Base-by-base conservation (phyloP, 2,113 vertebrate species). In the Leptocoma aspasia region DNA sequence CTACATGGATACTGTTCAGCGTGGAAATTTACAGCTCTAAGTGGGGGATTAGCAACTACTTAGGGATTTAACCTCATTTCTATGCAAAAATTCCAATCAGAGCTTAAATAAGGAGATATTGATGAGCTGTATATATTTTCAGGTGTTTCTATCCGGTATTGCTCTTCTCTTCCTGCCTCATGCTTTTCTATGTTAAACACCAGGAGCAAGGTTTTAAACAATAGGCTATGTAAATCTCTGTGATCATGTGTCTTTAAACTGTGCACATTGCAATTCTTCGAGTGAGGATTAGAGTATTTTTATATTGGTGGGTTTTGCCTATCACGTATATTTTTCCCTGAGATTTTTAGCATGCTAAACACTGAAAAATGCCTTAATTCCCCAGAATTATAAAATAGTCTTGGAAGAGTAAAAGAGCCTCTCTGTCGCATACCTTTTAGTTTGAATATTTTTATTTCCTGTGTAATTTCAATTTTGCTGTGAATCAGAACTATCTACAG, bases 381-480 rank as follows among this genome's bases (percentile, higher is more conserved):
- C 85, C 66, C 45, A 89, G 95, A 97, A 96, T 70, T 91, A 91
- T 72, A 83, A 94, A 97, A 86, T 42, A 89, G 76, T 80, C 65
- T 95, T 65, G 42, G 61, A 96, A 93, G 85, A 47, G 78, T 94
- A 81, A 95, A 95, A 95, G n/a, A 90, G 11, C 75, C 52, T 90
- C 54, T 90, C 89, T 91, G 65, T 94, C 8, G 0, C 80, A 85
- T 86, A 85, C 72, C 84, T 97, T 97, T 95, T 93, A 91, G 65
- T 94, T 24, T 86, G 81, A 90, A 77, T 97, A 96, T 97, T 97
- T 97, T 90, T 73, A 96, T 97, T 97, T 97, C 82, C 95, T 96
- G 82, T 97, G 94, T 95, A 96, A 97, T 97, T 97, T 97, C 96
- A 96, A 97, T 97, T 92, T 96, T 1, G 41, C 96, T 96, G 86